Evolutionary conservation across 2,888 invertebrate species (phyloP), one percentile per base, ranked within the genome.

Genomic region (Synergus itoensis): DNA sequence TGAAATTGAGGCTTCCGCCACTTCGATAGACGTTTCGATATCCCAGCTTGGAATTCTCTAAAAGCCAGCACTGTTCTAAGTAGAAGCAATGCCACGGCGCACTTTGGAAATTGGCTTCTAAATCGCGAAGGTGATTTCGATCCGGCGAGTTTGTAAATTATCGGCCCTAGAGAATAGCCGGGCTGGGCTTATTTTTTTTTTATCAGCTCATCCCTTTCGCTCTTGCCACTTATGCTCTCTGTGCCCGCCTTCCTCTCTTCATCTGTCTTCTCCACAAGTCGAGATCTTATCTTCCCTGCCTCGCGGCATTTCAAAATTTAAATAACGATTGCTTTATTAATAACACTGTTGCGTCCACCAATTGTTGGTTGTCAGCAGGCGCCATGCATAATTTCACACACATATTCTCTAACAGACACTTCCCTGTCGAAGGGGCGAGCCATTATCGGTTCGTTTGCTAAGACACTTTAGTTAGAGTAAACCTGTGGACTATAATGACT

Each of bases 81-180:
- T 88, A 88, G 83, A 80, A 88, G 87, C 87, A 87, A 86, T 86
- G 88, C 86, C 88, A 87, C 88, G 28, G 73, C 73, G 89, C 90
- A 91, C 90, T 91, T 91, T 89, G 81, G 88, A 89, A 91, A 90
- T 91, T 91, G 89, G 89, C 88, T 90, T 87, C 88, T 88, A 89
- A 90, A 90, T 90, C 88, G 88, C 84, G 76, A 82, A 86, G 86
- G 87, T 86, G 87, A 90, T 89, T 88, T 84, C 86, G 86, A 89
- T 90, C 88, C 86, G 85, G 86, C 85, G 85, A 87, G 85, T 89
- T 86, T 84, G 87, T 89, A 88, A 90, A 89, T 90, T 90, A 90
- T 88, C 88, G 86, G 78, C 81, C 78, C 83, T 83, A 80, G 85
- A 84, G 84, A 83, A 84, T 84, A 82, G 82, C 81, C 79, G 60